These are phyloP conservation scores for Brotula barbata DNA, from an alignment of 2,797 vertebrate genomes.

Conservation along the genomic window DNA sequence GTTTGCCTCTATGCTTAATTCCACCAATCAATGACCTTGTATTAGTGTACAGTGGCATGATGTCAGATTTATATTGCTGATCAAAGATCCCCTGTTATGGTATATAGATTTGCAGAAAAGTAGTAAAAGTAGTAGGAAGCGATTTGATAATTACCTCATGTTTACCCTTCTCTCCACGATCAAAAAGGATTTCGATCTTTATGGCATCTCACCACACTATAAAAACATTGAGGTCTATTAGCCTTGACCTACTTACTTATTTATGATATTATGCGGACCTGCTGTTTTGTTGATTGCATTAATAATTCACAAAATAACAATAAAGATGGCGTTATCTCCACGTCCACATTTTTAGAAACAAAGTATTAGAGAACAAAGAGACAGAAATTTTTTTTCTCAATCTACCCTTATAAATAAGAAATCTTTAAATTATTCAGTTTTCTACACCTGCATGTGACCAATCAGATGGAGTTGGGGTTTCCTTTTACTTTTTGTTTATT, in stretches of 20 bases:
- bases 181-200: conserved; percentile 48
- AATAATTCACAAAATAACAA: conserved; percentile 44
- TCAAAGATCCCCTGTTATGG: conserved; percentile 46
- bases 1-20: conserved; percentile 14
- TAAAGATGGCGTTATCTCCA: not conserved
- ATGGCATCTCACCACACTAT: conserved; percentile 30
- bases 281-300: conserved; percentile 20
- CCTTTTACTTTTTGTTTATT: not conserved
- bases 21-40: conserved; percentile 15
- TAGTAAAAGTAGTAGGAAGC: not conserved
- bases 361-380: too few species aligned
- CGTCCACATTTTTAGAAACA: too few species aligned
- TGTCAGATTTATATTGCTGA: conserved; percentile 36
- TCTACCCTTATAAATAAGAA: too few species aligned
- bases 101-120: conserved; percentile 21
- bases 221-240: conserved; percentile 30
- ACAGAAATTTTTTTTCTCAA: too few species aligned
- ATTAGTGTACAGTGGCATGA: not conserved
- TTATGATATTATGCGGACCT: conserved; percentile 9
- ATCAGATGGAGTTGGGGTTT: too few species aligned
- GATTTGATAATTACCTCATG: conserved; percentile 10
- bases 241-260: conserved; percentile 34
- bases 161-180: conserved; percentile 35
- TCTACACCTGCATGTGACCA: too few species aligned
- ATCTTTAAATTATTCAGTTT: too few species aligned